Percentiles rank a stretch among this genome's conserved stretches.
phyloP scores from a whole-genome alignment of 2,888 invertebrate species.

The Trilocha varians region DNA sequence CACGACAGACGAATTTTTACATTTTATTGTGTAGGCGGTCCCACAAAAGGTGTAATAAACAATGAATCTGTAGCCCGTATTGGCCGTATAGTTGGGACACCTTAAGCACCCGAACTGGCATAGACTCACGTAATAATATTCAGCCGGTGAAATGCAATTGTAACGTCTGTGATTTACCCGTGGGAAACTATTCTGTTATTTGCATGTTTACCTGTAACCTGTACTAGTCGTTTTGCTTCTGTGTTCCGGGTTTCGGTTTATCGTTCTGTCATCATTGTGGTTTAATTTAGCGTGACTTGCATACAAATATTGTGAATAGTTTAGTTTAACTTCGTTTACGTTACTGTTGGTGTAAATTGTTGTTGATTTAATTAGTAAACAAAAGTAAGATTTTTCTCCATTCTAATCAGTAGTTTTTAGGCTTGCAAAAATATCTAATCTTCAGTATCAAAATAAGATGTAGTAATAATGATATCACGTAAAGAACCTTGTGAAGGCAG shows the following conservation, averaged over 20 bases:
- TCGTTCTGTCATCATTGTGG: not conserved
- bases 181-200: constrained; percentile 48
- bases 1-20: constrained; percentile 38
- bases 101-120: constrained; percentile 57
- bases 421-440: too few species aligned
- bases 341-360: too few species aligned
- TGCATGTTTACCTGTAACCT: constrained; percentile 14
- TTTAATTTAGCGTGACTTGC: not conserved
- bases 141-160: constrained; percentile 57
- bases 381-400: too few species aligned
- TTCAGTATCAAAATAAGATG: too few species aligned
- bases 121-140: constrained; percentile 65
- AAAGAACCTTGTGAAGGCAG: too few species aligned
- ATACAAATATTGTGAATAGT: not conserved
- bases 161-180: constrained; percentile 39
- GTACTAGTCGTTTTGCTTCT: not conserved
- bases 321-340: too few species aligned
- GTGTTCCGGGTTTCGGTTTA: not conserved
- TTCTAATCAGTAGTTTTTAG: too few species aligned
- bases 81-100: constrained; percentile 23
- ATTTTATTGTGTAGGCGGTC: constrained; percentile 53
- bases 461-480: too few species aligned
- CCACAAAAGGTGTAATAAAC: constrained; percentile 59
- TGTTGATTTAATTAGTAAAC: too few species aligned
- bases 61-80: constrained; percentile 37